Evolutionary conservation across 2,888 invertebrate species (phyloP).

Genomic region (Pherbina coryleti): DNA sequence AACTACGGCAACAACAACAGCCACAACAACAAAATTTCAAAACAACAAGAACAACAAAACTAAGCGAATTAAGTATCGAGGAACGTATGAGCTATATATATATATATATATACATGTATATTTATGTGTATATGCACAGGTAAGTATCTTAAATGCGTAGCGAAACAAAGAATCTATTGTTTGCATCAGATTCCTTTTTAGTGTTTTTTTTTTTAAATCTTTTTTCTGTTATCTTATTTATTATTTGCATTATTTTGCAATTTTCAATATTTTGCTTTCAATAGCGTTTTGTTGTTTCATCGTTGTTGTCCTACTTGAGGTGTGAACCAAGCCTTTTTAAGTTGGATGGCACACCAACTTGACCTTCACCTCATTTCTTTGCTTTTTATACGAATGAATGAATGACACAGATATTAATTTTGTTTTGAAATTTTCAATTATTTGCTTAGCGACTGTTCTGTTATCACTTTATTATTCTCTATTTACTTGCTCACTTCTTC

Average conservation of each 20-base stretch:
- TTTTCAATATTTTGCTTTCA: background rate
- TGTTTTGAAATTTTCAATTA: background rate
- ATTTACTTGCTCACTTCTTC: background rate
- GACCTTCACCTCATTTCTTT: slow-evolving; percentile 15
- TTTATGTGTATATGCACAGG: too few species aligned
- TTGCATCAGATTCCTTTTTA: background rate
- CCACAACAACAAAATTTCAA: background rate
- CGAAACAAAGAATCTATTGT: slow-evolving; percentile 9
- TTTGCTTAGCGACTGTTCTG: background rate
- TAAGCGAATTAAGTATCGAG: background rate
- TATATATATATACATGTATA: too few species aligned
- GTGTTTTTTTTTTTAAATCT: background rate
- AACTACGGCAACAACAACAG: slow-evolving; percentile 11
- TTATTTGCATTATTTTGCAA: background rate
- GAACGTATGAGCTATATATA: too few species aligned
- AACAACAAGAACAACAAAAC: background rate
- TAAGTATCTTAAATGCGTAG: background rate
- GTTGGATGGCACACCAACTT: background rate
- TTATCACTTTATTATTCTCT: background rate
- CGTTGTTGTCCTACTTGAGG: background rate
- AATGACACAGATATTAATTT: background rate
- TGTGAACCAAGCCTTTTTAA: background rate
- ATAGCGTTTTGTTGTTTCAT: background rate
- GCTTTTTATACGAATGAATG: background rate
- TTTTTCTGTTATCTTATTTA: background rate